Percentiles rank a stretch among this genome's conserved stretches.
Evolutionary conservation across 1,140 invertebrate genomes (phyloP).

Genomic region (Ridgeia piscesae): DNA sequence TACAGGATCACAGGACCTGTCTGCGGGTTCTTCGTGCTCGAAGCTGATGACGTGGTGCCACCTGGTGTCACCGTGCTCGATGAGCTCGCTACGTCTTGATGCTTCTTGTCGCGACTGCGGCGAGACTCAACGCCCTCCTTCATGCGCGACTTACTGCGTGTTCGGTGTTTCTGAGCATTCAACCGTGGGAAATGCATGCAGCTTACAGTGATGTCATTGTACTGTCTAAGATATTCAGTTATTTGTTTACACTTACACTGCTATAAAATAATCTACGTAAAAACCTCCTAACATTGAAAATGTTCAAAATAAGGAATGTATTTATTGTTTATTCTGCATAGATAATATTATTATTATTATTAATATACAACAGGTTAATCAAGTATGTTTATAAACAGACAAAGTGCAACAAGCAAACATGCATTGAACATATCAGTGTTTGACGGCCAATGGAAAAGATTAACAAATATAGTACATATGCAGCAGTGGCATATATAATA

Average conservation of each 20-base stretch:
- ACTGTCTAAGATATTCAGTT: too few relatives aligned
- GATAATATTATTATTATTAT: not conserved
- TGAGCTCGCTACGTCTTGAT: slow-evolving; percentile 6
- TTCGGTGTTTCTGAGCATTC: slow-evolving; percentile 22
- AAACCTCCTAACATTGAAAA: not conserved
- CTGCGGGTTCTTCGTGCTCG: slow-evolving; percentile 29
- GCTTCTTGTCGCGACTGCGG: slow-evolving; percentile 3
- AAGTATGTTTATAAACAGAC: too few relatives aligned
- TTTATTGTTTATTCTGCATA: not conserved
- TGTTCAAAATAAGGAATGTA: not conserved
- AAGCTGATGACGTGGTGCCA: not conserved
- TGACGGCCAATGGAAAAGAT: not conserved
- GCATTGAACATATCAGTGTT: too few relatives aligned
- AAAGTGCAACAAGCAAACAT: too few relatives aligned
- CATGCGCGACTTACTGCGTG: slow-evolving; percentile 11
- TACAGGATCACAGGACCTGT: slow-evolving; percentile 73
- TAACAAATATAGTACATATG: not conserved
- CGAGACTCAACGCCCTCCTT: not conserved
- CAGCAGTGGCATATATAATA: not conserved
- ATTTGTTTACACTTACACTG: too few relatives aligned
- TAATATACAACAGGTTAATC: too few relatives aligned
- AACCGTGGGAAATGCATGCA: not conserved
- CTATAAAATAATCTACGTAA: not conserved
- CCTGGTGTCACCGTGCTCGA: slow-evolving; percentile 10
- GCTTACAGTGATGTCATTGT: not conserved